Evolutionary conservation across 1,140 invertebrate species (phyloP).

Genomic region (Diorhabda elongata): DNA sequence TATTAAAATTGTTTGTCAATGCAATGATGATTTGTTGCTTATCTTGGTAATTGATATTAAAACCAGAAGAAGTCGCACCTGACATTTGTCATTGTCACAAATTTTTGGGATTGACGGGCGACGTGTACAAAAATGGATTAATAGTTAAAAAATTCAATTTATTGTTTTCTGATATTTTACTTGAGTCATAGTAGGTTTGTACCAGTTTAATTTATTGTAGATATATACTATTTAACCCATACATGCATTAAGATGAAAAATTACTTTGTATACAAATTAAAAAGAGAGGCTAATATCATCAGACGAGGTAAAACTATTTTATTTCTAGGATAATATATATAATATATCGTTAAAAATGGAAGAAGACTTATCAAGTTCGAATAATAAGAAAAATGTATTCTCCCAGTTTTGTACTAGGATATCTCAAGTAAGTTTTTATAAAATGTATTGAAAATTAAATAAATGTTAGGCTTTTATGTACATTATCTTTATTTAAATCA

Average conservation of each 20-base stretch:
- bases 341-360: constrained; percentile 49
- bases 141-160: not conserved
- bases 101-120: not conserved
- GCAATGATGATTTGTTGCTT: too few relatives aligned
- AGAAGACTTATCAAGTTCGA: constrained; percentile 50
- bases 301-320: not conserved
- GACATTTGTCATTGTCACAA: not conserved
- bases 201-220: not conserved
- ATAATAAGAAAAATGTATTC: constrained; percentile 50
- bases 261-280: too few relatives aligned
- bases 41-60: too few relatives aligned
- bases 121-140: constrained; percentile 19
- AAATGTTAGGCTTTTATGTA: not conserved
- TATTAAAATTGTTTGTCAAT: too few relatives aligned
- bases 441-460: not conserved
- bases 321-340: constrained; percentile 10
- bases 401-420: constrained; percentile 56
- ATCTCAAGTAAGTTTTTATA: constrained; percentile 50
- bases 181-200: constrained; percentile 4
- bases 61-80: not conserved
- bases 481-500: not conserved
- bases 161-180: not conserved
- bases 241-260: not conserved
- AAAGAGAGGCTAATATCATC: not conserved
- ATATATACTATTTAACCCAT: not conserved